Evolutionary conservation across 2,113 vertebrate genomes (phyloP).

Genomic region (Cyprinodon tularosa): DNA sequence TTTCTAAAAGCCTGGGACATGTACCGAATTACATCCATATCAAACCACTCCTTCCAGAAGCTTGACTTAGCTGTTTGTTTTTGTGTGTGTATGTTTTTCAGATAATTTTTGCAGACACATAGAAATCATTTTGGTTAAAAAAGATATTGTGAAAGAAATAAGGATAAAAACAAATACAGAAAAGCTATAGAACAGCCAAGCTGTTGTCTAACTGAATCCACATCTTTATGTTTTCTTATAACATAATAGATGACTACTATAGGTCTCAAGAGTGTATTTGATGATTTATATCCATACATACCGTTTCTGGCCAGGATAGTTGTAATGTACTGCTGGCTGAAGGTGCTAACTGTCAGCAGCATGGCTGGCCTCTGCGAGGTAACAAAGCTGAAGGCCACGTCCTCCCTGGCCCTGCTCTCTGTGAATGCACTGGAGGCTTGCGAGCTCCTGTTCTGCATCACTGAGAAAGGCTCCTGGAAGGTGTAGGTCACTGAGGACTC

Average conservation of each 20-base stretch:
- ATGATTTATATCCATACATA: slow-evolving; percentile 46
- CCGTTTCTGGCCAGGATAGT: slow-evolving; percentile 91
- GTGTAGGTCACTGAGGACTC: slow-evolving; percentile 90
- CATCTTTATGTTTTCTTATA: not conserved
- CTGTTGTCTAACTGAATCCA: not conserved
- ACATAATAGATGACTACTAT: not conserved
- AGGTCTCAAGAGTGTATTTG: not conserved
- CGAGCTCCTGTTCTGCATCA: slow-evolving; percentile 88
- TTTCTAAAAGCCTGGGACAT: not conserved
- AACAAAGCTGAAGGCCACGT: slow-evolving; percentile 89
- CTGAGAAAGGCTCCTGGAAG: slow-evolving; percentile 94
- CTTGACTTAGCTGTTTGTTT: no score
- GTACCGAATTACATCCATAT: not conserved
- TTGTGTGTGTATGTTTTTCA: not conserved
- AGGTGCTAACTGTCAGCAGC: slow-evolving; percentile 89
- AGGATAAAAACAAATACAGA: not conserved
- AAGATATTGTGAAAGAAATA: not conserved
- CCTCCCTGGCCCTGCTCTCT: slow-evolving; percentile 87
- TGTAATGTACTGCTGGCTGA: slow-evolving; percentile 89
- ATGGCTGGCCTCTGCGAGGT: slow-evolving; percentile 88
- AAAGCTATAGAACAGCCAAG: not conserved
- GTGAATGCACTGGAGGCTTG: slow-evolving; percentile 85
- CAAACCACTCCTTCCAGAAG: not conserved
- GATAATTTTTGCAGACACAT: not conserved
- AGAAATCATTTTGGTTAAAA: not conserved